Evolutionary conservation across 2,888 invertebrate genomes (phyloP).

Genomic region (Helicoverpa assulta): DNA sequence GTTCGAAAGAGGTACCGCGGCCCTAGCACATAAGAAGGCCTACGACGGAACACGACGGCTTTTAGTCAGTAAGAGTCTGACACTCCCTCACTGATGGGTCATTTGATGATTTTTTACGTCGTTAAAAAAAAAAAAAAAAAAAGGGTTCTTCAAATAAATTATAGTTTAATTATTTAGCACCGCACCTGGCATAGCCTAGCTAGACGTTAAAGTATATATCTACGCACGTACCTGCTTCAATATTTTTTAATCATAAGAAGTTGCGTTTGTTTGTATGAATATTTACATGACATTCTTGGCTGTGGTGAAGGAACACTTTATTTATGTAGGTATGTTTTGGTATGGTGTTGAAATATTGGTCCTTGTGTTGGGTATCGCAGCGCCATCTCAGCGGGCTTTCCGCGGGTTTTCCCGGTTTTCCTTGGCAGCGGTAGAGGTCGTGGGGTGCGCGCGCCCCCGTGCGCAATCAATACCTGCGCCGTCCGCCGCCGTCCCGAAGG

Average conservation of each 20-base stretch:
- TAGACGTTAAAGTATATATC: too few species aligned
- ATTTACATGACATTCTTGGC: neutral
- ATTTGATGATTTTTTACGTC: too few species aligned
- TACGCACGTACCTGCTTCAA: too few species aligned
- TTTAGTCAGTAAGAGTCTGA: too few species aligned
- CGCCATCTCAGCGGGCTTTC: constrained; percentile 80
- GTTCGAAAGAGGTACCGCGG: too few species aligned
- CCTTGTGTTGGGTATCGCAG: constrained; percentile 54
- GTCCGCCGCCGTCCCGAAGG: constrained; percentile 67
- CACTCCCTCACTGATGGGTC: too few species aligned
- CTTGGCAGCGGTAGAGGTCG: constrained; percentile 76
- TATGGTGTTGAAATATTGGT: constrained; percentile 16
- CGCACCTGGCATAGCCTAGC: neutral
- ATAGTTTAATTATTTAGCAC: neutral
- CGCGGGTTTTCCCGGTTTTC: constrained; percentile 76
- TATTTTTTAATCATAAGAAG: neutral
- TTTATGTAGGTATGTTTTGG: constrained; percentile 9
- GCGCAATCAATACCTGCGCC: constrained; percentile 87
- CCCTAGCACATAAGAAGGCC: too few species aligned
- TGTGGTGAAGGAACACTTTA: constrained; percentile 6
- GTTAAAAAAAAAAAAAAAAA: too few species aligned
- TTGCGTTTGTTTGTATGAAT: constrained; percentile 3
- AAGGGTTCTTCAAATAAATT: neutral
- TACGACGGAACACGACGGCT: too few species aligned
- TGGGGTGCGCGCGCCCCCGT: constrained; percentile 71